Percentiles rank a stretch among this genome's conserved stretches.
These are phyloP conservation scores for Pteronura brasiliensis DNA, from an alignment of 2,113 vertebrate species.

Conservation along the genomic window DNA sequence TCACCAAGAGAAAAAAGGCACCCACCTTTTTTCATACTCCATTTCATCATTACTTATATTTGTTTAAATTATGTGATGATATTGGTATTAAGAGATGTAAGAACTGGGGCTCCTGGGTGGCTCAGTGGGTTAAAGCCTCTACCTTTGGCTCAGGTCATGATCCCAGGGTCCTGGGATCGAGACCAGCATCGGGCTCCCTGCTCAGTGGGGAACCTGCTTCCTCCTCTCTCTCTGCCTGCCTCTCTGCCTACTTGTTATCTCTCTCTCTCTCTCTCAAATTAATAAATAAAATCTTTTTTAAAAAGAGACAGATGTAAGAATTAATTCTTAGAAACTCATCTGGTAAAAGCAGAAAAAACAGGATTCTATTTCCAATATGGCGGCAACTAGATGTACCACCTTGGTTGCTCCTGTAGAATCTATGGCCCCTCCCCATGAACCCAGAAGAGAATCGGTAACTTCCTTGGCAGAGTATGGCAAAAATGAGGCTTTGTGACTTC, in stretches of 20 bases:
- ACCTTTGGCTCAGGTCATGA: too few relatives aligned
- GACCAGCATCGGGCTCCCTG: too few relatives aligned
- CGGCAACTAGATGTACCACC: neutral
- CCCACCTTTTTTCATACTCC: neutral
- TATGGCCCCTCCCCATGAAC: neutral
- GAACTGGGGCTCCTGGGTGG: neutral
- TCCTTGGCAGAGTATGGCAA: neutral
- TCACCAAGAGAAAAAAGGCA: neutral
- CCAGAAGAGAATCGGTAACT: neutral
- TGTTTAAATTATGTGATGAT: neutral
- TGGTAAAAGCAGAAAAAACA: neutral
- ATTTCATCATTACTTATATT: neutral
- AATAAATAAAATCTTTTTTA: too few relatives aligned
- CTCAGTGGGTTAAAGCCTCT: too few relatives aligned
- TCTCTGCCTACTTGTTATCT: too few relatives aligned
- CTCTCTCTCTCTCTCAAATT: too few relatives aligned
- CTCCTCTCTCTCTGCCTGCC: too few relatives aligned
- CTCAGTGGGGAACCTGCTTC: too few relatives aligned
- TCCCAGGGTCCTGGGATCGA: too few relatives aligned
- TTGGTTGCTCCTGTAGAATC: neutral
- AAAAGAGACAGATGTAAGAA: neutral
- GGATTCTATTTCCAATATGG: neutral
- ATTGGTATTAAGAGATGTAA: neutral
- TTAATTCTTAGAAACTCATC: neutral
- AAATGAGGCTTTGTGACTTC: neutral